Base-by-base conservation (phyloP, 2,888 invertebrate species). In the Cotesia congregata region DNA sequence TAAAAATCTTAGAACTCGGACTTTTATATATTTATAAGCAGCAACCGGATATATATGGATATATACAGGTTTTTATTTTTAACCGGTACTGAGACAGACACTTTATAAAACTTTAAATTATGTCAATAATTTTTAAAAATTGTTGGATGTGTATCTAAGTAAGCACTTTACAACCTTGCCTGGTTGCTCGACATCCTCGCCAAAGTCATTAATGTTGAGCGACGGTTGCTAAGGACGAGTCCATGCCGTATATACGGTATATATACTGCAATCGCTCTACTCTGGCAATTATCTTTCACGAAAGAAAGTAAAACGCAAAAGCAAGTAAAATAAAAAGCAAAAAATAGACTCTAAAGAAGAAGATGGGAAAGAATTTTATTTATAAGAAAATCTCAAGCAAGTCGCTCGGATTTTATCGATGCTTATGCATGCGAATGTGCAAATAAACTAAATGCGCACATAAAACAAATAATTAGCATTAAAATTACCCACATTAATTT, bases 391-490 rank as follows among this genome's bases (percentile, higher is more conserved):
- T 62, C 61, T 59, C 38, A 50, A 39, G 71, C 39, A 65, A 50
- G 62, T 60, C 12, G 67, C 38, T 30, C 30, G 40, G 68, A 40
- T 17, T 59, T 39, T 41, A n/a, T 59, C 39, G 50, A 74, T 17
- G 67, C 82, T 86, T 86, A 86, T 86, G 85, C 78, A 74, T 60
- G 64, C 64, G 30, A 30, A 77, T 77, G 76, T 81, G 77, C 79
- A 77, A 80, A 20, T 30, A 65, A 6, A 30, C 30, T 30, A 30
- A 30, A 30, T 30, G 30, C 30, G 30, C 30, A 30, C 3, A 30
- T 30, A 30, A 87, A 87, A 87, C 85, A 85, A 86, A 87, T 88
- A 86, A 87, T 88, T 86, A 86, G 81, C 83, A 82, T 82, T 81
- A 79, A 80, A 82, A 84, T 81, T 77, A 82, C 82, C 80, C 80